These are phyloP conservation scores for Dicerorhinus sumatrensis DNA, from an alignment of 2,113 vertebrate species.

Conservation along the genomic window DNA sequence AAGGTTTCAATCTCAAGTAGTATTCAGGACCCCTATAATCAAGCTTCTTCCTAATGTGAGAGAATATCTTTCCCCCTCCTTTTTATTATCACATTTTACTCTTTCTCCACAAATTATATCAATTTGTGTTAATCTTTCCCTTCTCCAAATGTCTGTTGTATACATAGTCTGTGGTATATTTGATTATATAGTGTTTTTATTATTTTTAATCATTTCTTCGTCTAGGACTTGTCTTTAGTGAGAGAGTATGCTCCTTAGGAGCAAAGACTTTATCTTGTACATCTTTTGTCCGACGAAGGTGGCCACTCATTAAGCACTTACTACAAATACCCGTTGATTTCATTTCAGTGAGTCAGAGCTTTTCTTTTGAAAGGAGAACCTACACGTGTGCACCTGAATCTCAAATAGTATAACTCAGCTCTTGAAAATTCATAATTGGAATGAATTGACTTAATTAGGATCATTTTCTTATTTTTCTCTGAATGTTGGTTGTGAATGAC, in stretches of 20 bases:
- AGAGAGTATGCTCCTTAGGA: not conserved
- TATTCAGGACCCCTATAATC: not conserved
- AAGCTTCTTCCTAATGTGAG: not conserved
- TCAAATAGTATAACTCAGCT: slow-evolving; percentile 31
- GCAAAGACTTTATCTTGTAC: not conserved
- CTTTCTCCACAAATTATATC: not conserved
- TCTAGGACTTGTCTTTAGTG: slow-evolving; percentile 10
- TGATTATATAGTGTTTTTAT: not conserved
- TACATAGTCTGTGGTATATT: not conserved
- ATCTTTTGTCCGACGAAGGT: not conserved
- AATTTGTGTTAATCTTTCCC: not conserved
- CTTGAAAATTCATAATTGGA: slow-evolving; percentile 39
- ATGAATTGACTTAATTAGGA: not conserved
- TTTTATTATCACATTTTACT: not conserved
- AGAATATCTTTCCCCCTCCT: not conserved
- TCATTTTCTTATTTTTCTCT: slow-evolving; percentile 17
- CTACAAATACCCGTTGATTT: not conserved
- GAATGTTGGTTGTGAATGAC: slow-evolving; percentile 43
- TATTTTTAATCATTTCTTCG: not conserved
- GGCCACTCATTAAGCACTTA: not conserved
- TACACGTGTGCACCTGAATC: not conserved
- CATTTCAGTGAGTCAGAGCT: slow-evolving; percentile 25
- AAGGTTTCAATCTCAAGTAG: not conserved
- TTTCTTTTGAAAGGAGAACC: slow-evolving; percentile 36
- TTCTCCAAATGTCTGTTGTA: not conserved